Evolutionary conservation across 2,888 invertebrate genomes (phyloP), one percentile per base, ranked within the genome.

Genomic region (Patella depressa): DNA sequence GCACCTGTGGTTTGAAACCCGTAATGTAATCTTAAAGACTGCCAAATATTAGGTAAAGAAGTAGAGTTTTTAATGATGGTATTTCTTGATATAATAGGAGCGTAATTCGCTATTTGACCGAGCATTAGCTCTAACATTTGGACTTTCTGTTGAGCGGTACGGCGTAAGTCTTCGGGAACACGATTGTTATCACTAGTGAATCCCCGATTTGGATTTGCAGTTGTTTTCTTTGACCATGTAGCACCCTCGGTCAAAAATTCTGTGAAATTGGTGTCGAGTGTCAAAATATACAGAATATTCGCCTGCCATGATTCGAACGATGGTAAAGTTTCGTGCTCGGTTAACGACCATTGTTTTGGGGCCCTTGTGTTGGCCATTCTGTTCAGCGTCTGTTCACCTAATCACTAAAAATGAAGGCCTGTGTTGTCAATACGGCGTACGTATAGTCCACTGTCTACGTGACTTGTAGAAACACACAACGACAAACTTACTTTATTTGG

Each of bases 1-100:
- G 73, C 80, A 3, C 85, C 84, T 14, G 84, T 83, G 9, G 82
- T 79, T 55, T 86, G 86, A 65, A 86, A 85, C 1, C 85, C 85
- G 78, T 77, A 84, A 70, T 86, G 83, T 19, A 79, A 59, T 0
- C 83, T 75, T 24, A 85, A 83, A 4, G 78, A 69, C 69, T 84
- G 81, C 83, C 82, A 84, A 34, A 85, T 81, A n/a, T 29, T 54
- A 9, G 74, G 45, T 9, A 85, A 29, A 14, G 80, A 78, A 3
- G 81, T 81, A 5, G 84, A 83, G n/a, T 81, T 80, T 53, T 80
- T 74, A 0, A 83, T 77, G 53, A 84, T 79, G 2, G 80, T 76
- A 57, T 78, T 79, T 14, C 82, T 57, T 11, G 79, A 77, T 17
- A 83, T 81, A 0, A 83, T 29, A 1, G 80, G 81, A 29, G 82